These are phyloP conservation scores for Philotrypesis tridentata DNA, from an alignment of 1,140 invertebrate species.

Conservation along the genomic window DNA sequence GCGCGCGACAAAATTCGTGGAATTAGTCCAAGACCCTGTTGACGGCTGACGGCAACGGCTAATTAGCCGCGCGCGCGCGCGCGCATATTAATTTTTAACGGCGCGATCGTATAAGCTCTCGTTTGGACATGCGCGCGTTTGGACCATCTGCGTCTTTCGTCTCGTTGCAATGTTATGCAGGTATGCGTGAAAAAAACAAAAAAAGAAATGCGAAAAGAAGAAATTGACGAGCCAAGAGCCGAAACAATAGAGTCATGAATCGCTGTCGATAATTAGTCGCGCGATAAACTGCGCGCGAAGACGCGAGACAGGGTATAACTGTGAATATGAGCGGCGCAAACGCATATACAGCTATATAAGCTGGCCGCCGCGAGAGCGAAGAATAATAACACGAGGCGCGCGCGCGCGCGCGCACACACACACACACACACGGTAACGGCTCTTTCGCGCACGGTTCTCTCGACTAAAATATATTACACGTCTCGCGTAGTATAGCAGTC, in stretches of 20 bases:
- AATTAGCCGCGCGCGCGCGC: too few species aligned
- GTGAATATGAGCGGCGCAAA: conserved; percentile 26
- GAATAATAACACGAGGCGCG: neutral
- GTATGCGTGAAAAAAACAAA: too few species aligned
- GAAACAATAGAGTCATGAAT: neutral
- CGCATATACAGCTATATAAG: neutral
- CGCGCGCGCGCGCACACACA: neutral
- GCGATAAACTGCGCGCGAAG: conserved; percentile 1
- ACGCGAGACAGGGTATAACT: conserved; percentile 31
- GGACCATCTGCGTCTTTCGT: too few species aligned
- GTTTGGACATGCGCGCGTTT: too few species aligned
- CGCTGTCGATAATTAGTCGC: conserved; percentile 9
- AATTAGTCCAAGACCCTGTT: neutral
- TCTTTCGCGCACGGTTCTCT: neutral
- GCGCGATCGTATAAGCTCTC: too few species aligned
- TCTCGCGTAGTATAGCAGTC: neutral
- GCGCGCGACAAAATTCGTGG: too few species aligned
- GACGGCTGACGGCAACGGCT: too few species aligned
- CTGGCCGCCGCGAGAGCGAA: neutral
- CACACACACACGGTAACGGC: neutral
- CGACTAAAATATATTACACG: neutral
- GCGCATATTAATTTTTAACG: too few species aligned
- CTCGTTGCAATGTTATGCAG: too few species aligned
- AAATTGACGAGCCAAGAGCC: too few species aligned
- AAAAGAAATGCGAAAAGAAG: neutral